These are phyloP conservation scores for Drosophila mimetica DNA, from an alignment of 2,888 invertebrate species.

Conservation along the genomic window DNA sequence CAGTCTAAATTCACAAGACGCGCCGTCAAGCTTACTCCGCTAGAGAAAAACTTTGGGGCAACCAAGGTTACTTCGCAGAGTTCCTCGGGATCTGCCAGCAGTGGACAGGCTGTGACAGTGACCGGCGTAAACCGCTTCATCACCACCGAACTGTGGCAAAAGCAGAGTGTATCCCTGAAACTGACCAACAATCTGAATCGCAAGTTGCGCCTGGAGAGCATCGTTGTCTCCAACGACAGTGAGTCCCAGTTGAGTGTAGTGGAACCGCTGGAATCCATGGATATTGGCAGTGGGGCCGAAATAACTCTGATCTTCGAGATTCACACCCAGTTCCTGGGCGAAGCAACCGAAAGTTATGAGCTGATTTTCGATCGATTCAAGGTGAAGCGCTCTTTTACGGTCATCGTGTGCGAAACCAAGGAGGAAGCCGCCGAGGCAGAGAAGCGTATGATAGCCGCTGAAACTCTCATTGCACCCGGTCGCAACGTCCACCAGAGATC, in stretches of 20 bases:
- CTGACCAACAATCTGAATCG: constrained; percentile 66
- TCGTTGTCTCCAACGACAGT: constrained; percentile 37
- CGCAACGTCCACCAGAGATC: constrained; percentile 54
- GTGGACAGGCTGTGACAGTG: constrained; percentile 84
- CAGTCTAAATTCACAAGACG: constrained; percentile 83
- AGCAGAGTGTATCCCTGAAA: constrained; percentile 53
- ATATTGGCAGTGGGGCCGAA: constrained; percentile 7
- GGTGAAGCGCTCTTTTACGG: constrained; percentile 63
- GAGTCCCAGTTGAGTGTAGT: constrained; percentile 65
- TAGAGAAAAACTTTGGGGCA: constrained; percentile 60
- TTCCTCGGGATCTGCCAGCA: background rate
- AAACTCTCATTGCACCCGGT: constrained; percentile 24
- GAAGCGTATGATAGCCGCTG: constrained; percentile 47
- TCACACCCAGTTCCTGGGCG: constrained; percentile 70
- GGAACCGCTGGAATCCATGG: constrained; percentile 49
- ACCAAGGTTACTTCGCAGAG: background rate
- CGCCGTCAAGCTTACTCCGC: constrained; percentile 67
- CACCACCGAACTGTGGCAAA: constrained; percentile 84
- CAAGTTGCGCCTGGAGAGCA: constrained; percentile 30
- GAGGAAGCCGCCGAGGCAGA: constrained; percentile 52
- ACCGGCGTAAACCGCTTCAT: constrained; percentile 84
- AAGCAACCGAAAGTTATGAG: constrained; percentile 63
- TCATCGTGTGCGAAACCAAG: constrained; percentile 74
- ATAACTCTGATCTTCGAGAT: constrained; percentile 55
- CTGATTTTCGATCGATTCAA: constrained; percentile 69